Percentiles rank a stretch among this genome's conserved stretches.
These are phyloP conservation scores for Poeciliopsis turrubarensis DNA, from an alignment of 2,113 vertebrate genomes.

Conservation along the genomic window DNA sequence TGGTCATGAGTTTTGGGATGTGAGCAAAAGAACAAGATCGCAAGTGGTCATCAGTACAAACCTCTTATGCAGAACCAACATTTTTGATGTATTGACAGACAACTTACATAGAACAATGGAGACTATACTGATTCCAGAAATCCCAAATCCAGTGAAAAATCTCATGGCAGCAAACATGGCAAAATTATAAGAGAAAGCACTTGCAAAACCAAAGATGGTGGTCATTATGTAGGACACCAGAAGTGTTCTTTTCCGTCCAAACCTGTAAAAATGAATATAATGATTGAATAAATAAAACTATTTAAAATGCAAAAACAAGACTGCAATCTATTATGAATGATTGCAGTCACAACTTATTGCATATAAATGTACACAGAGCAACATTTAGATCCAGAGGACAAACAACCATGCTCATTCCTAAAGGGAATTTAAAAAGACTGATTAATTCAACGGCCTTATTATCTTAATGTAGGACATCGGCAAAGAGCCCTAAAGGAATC, in stretches of 20 bases:
- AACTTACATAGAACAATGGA: constrained; percentile 69
- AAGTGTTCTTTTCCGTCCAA: constrained; percentile 69
- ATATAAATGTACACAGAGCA: no score
- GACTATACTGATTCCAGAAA: constrained; percentile 74
- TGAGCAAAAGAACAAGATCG: no score
- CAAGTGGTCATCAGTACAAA: neutral
- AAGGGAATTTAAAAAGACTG: no score
- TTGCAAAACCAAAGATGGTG: constrained; percentile 56
- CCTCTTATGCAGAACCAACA: no score
- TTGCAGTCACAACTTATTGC: no score
- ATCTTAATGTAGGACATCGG: no score
- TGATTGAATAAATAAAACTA: neutral
- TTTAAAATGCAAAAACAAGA: neutral
- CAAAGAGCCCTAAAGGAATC: no score
- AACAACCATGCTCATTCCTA: no score
- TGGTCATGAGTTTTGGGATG: no score
- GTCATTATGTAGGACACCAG: constrained; percentile 61
- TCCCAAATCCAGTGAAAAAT: constrained; percentile 72
- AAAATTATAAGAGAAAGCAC: constrained; percentile 64
- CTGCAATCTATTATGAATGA: no score
- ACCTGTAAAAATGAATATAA: constrained; percentile 47
- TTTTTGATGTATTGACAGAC: neutral
- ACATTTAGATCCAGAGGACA: no score
- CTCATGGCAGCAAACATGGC: constrained; percentile 67
- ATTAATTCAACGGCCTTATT: no score